Evolutionary conservation across 1,140 invertebrate genomes (phyloP), one percentile per base, ranked within the genome.

Genomic region (Oscheius sp.): DNA sequence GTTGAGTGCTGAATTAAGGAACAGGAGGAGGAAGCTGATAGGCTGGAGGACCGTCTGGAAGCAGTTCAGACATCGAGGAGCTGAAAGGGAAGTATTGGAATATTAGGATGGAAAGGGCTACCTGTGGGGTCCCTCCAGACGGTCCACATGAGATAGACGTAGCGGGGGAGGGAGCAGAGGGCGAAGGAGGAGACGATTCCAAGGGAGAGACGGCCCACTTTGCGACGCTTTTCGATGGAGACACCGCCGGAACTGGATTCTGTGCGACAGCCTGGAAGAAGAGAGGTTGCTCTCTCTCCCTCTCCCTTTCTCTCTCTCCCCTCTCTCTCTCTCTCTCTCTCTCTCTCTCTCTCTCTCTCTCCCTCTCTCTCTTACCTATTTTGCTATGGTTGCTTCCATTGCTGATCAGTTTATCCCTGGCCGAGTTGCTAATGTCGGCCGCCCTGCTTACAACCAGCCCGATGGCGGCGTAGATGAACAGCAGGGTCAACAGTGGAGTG

Each of bases 71-170:
- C 80, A 81, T 34, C 80, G 74, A 1, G 78, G 80, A 0, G 80
- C 79, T 80, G 65, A 78, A 79, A 79, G 15, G 20, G 0, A 15
- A 58, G 23, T 23, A 15, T 59, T 59, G 29, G 23, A 59, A 59
- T 31, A 20, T 59, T 15, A n/a, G n/a, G n/a, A n/a, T n/a, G n/a
- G n/a, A 23, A 59, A 59, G 29, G 23, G 55, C 45, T 75, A 80
- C 79, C 69, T 62, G 80, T 81, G 10, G 69, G 72, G 38, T 76
- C 79, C 36, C 80, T 58, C 70, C 74, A 81, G 34, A 80, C 79
- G 3, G 78, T 75, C 80, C 80, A 81, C 52, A 78, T 82, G 28
- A 82, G 67, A 72, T 81, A 81, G 18, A 80, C 66, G 63, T 82
- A 81, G 69, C 80, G 55, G 20, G 80, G 80, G 20, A 79, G 63